phyloP scores from a whole-genome alignment of 2,797 vertebrate species.

The Leptoclinus maculatus region DNA sequence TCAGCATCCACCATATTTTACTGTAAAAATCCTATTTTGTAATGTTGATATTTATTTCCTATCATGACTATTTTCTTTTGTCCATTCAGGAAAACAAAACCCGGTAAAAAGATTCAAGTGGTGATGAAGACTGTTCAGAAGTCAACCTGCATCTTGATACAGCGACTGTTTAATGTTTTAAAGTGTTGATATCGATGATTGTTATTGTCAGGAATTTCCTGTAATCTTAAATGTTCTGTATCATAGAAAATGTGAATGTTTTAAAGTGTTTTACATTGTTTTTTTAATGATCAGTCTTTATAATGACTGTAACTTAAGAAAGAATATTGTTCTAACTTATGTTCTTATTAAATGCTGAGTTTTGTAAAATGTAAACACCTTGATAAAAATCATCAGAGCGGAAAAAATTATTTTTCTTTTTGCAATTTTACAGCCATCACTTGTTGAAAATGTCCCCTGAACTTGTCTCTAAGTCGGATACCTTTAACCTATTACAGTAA shows the following conservation, averaged over 20 bases:
- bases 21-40: neutral
- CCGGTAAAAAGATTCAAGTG: conserved; percentile 10
- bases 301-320: neutral
- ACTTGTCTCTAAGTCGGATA: neutral
- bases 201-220: too few species aligned
- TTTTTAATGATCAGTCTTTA: neutral
- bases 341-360: too few species aligned
- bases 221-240: neutral
- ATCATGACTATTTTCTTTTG: neutral
- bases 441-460: neutral
- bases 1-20: neutral
- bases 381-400: neutral
- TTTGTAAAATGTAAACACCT: neutral
- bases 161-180: neutral
- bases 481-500: neutral
- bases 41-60: neutral
- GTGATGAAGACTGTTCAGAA: neutral
- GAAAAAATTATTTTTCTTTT: neutral
- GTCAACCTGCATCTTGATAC: neutral
- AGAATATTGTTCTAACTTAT: too few species aligned
- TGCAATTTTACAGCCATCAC: neutral
- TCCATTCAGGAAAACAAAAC: conserved; percentile 28
- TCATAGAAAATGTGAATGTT: neutral
- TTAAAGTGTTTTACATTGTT: neutral
- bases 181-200: neutral